A percentile compares a stretch with the other conserved stretches of the same genome.
These are phyloP conservation scores for Thereva unica DNA, from an alignment of 2,888 invertebrate genomes.

Conservation along the genomic window DNA sequence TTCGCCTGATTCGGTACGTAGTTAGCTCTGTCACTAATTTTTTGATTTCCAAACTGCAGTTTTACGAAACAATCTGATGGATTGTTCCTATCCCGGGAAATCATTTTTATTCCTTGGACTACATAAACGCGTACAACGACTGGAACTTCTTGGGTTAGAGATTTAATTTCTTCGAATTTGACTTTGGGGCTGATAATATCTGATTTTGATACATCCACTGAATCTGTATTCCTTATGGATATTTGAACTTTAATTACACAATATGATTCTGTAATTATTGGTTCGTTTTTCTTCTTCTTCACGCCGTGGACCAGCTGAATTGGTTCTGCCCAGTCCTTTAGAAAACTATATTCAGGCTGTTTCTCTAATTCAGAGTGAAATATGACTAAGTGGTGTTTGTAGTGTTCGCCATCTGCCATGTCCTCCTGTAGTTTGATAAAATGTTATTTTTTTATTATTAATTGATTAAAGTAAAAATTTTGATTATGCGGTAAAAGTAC, in stretches of 20 bases:
- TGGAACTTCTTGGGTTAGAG: constrained; percentile 44
- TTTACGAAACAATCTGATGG: constrained; percentile 80
- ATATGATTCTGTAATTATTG: constrained; percentile 57
- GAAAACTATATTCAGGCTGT: constrained; percentile 67
- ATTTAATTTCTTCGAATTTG: constrained; percentile 25
- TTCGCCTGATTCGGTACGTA: constrained; percentile 74
- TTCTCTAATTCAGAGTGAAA: constrained; percentile 70
- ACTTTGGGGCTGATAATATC: constrained; percentile 17
- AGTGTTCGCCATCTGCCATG: neutral
- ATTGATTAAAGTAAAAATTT: too few species aligned
- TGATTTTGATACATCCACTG: constrained; percentile 1
- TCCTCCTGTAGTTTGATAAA: neutral
- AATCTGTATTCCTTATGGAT: neutral
- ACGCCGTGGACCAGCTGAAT: constrained; percentile 65
- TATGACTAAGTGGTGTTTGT: constrained; percentile 58
- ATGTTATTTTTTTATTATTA: neutral
- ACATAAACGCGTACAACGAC: constrained; percentile 73
- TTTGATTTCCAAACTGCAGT: constrained; percentile 69
- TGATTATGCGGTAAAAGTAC: too few species aligned
- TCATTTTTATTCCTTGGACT: constrained; percentile 71
- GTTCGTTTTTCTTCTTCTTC: constrained; percentile 50
- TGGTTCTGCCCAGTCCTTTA: constrained; percentile 69
- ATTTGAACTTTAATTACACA: constrained; percentile 51
- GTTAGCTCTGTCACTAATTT: constrained; percentile 69
- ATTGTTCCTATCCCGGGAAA: constrained; percentile 70